Conservation (phyloP, 2,888 invertebrate species). For the Drosophila sordidula region DNA sequence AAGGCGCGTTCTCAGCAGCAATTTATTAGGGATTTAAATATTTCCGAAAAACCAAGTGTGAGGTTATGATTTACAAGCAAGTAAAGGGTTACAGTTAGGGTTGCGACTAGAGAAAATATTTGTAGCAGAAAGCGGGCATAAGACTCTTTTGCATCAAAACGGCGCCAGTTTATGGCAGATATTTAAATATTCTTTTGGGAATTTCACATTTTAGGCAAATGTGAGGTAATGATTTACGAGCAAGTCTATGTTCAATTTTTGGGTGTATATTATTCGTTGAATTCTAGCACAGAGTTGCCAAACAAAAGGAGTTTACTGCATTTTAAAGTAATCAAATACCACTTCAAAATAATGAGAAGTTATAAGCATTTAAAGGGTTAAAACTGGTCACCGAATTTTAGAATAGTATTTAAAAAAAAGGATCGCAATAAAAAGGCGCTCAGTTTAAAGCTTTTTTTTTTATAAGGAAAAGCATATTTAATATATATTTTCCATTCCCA, state of each 20-base stretch:
- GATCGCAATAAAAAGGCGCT: no score
- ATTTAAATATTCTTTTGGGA: not conserved
- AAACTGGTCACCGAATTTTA: no score
- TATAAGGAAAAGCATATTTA: no score
- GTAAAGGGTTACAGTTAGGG: constrained; percentile 14
- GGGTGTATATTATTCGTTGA: no score
- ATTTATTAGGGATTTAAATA: constrained; percentile 47
- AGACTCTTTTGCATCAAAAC: not conserved
- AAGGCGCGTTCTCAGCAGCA: constrained; percentile 39
- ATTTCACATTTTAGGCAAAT: constrained; percentile 6
- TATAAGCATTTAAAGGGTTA: not conserved
- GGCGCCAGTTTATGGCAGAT: not conserved
- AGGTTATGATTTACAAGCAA: constrained; percentile 39
- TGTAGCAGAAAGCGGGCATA: not conserved
- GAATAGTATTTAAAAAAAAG: no score
- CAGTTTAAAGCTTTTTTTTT: no score
- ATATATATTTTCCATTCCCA: no score
- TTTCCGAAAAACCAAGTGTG: constrained; percentile 17
- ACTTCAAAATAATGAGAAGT: not conserved
- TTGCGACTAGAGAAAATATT: not conserved
- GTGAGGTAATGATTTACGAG: not conserved
- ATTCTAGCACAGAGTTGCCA: not conserved
- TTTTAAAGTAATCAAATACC: no score
- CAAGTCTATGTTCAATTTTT: not conserved
- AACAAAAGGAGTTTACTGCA: not conserved